Evolutionary conservation across 2,888 invertebrate genomes (phyloP).

Genomic region (Teleogryllus oceanicus): DNA sequence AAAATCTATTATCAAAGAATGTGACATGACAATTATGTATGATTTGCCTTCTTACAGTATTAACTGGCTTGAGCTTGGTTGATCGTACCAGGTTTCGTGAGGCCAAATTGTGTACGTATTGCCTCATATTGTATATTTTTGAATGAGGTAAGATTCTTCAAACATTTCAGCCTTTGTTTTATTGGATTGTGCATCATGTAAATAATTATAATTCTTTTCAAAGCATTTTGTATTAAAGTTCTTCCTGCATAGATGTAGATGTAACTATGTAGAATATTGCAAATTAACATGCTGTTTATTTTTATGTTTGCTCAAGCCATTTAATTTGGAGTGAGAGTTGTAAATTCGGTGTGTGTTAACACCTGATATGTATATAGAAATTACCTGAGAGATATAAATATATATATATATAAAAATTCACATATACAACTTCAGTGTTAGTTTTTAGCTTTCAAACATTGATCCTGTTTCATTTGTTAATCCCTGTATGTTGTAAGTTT

Average conservation of each 20-base stretch:
- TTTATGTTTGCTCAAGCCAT: constrained; percentile 8
- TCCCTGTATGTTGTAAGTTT: too few species aligned
- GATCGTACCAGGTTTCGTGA: background rate
- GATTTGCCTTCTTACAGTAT: too few species aligned
- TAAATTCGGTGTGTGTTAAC: background rate
- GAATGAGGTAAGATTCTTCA: background rate
- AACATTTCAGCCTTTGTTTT: too few species aligned
- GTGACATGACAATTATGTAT: background rate
- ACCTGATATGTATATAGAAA: background rate
- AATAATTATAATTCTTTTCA: background rate
- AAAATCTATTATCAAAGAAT: background rate
- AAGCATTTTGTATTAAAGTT: background rate
- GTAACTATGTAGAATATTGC: background rate
- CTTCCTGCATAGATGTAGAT: background rate
- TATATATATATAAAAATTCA: background rate
- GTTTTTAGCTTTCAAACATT: background rate
- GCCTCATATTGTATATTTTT: background rate
- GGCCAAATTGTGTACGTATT: background rate
- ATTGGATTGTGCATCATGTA: background rate
- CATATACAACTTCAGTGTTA: background rate
- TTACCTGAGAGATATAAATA: background rate
- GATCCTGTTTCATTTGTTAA: too few species aligned
- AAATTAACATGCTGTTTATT: background rate
- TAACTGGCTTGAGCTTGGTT: background rate
- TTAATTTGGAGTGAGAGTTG: background rate